Evolutionary conservation across 2,113 vertebrate species (phyloP).

Genomic region (Notothenia rossii): DNA sequence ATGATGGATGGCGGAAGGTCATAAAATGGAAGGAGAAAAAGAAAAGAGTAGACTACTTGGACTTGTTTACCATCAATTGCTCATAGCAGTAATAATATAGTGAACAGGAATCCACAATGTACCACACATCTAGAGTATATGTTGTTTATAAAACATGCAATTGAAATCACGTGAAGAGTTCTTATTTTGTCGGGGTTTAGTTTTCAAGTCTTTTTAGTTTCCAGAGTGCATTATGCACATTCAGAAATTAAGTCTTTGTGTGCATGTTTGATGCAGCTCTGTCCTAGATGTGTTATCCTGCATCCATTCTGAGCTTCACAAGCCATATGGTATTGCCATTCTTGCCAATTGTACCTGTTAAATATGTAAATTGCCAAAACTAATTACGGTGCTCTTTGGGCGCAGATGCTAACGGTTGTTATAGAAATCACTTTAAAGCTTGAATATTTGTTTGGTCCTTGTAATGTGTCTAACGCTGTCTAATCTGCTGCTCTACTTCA

Average conservation of each 20-base stretch:
- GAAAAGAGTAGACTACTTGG: too few relatives aligned
- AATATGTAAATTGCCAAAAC: background rate
- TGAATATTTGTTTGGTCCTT: constrained; percentile 5
- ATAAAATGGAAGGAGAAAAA: background rate
- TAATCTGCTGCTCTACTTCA: background rate
- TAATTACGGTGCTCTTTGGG: background rate
- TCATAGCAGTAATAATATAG: background rate
- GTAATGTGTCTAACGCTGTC: background rate
- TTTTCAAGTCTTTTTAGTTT: background rate
- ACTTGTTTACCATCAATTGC: background rate
- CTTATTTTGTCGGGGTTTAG: background rate
- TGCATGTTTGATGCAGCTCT: background rate
- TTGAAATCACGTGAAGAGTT: background rate
- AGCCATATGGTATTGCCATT: constrained; percentile 1
- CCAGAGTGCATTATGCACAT: constrained; percentile 1
- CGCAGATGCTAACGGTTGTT: background rate
- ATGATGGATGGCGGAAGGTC: background rate
- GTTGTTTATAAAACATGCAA: background rate
- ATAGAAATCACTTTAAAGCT: background rate
- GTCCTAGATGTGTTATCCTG: background rate
- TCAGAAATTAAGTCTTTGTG: background rate
- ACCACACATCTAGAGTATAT: background rate
- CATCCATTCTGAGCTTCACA: background rate
- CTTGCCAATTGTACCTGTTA: background rate
- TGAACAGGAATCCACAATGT: background rate